Conservation (phyloP, 1,140 invertebrate species). For the Lineus longissimus region DNA sequence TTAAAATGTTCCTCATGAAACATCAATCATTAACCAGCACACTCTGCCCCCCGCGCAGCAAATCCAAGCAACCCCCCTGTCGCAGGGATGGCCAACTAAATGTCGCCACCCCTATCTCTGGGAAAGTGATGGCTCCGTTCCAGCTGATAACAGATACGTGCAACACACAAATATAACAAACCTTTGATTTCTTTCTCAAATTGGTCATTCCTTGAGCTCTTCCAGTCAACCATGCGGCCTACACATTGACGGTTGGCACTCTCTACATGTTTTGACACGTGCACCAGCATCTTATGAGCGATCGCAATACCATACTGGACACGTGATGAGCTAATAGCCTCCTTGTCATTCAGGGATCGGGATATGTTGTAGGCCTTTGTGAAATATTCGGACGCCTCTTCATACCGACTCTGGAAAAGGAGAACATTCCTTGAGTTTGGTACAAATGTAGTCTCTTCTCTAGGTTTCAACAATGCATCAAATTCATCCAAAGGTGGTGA, state of each 20-base stretch:
- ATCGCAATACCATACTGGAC: slow-evolving; percentile 49
- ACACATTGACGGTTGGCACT: slow-evolving; percentile 26
- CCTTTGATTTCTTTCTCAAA: too few relatives aligned
- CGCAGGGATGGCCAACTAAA: too few relatives aligned
- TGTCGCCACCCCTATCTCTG: too few relatives aligned
- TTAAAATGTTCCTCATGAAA: too few relatives aligned
- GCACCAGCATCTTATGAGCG: slow-evolving; percentile 45
- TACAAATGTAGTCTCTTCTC: not conserved
- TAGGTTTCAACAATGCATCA: not conserved
- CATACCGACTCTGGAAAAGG: slow-evolving; percentile 46
- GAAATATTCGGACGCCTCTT: slow-evolving; percentile 51
- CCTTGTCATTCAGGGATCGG: slow-evolving; percentile 35
- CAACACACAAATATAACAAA: too few relatives aligned
- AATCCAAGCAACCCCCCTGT: too few relatives aligned
- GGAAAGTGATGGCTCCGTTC: too few relatives aligned
- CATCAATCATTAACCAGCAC: too few relatives aligned
- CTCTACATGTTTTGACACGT: slow-evolving; percentile 34
- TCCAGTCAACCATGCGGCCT: slow-evolving; percentile 45
- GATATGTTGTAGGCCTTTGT: slow-evolving; percentile 51
- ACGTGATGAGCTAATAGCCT: slow-evolving; percentile 40
- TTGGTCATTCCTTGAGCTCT: slow-evolving; percentile 31
- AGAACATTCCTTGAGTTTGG: slow-evolving; percentile 4
- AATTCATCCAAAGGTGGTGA: not conserved
- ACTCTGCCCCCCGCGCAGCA: too few relatives aligned
- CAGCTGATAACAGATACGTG: too few relatives aligned